These are phyloP conservation scores for Thymelicus lineola DNA, from an alignment of 2,888 invertebrate genomes.

Conservation along the genomic window DNA sequence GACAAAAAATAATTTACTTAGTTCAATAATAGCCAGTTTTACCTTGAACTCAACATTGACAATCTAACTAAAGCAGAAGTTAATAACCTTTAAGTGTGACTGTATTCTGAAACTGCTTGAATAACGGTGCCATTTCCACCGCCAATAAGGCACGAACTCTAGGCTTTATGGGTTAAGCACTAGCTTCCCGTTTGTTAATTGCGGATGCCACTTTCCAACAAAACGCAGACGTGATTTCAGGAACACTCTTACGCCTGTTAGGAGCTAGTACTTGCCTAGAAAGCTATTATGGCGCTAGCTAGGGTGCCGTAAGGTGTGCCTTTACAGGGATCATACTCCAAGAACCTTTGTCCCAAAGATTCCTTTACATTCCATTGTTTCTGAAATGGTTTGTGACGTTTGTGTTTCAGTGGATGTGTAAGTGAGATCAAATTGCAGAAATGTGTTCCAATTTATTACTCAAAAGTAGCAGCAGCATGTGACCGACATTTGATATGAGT, in stretches of 20 bases:
- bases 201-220: conserved; percentile 36
- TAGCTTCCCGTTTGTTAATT: conserved; percentile 37
- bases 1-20: neutral
- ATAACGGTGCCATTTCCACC: conserved; percentile 26
- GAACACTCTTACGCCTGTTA: conserved; percentile 10
- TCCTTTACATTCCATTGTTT: neutral
- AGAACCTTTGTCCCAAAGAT: neutral
- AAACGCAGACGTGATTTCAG: conserved; percentile 20
- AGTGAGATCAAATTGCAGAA: neutral
- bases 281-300: conserved; percentile 4
- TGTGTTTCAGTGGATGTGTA: neutral
- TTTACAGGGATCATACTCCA: neutral
- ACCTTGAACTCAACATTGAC: conserved; percentile 17
- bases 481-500: too few species aligned
- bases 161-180: conserved; percentile 43
- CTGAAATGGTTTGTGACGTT: neutral
- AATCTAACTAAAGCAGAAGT: neutral
- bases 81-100: conserved; percentile 20
- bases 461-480: too few species aligned
- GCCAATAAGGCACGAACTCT: conserved; percentile 29
- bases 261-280: neutral
- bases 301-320: neutral
- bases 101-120: conserved; percentile 18
- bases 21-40: neutral
- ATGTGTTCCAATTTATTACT: too few species aligned